Evolutionary conservation across 2,797 vertebrate genomes (phyloP).

Genomic region (Sebastes miniatus): DNA sequence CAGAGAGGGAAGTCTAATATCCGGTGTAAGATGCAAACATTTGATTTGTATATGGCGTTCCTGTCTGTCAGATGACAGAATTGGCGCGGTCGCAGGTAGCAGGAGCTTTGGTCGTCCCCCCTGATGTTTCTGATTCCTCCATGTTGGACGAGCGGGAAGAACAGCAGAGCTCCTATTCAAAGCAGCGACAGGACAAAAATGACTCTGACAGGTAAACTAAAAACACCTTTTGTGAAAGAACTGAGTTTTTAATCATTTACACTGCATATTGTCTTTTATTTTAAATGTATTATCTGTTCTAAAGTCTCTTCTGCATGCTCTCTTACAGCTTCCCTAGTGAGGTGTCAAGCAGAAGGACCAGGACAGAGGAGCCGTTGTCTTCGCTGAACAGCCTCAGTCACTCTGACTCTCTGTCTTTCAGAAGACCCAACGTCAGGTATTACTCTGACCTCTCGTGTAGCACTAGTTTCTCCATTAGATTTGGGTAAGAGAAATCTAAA

Average conservation of each 20-base stretch:
- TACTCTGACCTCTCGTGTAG: not conserved
- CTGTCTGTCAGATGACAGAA: constrained; percentile 86
- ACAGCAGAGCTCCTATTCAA: constrained; percentile 69
- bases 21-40: not conserved
- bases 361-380: constrained; percentile 72
- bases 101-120: constrained; percentile 71
- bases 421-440: constrained; percentile 83
- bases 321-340: constrained; percentile 79
- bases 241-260: not conserved
- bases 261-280: not conserved
- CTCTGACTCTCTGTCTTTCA: constrained; percentile 85
- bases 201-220: constrained; percentile 84
- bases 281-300: not conserved
- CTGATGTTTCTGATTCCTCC: constrained; percentile 61
- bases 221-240: not conserved
- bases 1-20: not conserved
- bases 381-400: constrained; percentile 84
- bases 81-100: constrained; percentile 83
- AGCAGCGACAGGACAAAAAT: constrained; percentile 71
- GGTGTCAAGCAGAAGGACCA: constrained; percentile 52
- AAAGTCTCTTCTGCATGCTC: not conserved
- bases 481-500: not conserved
- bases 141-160: constrained; percentile 78
- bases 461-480: not conserved
- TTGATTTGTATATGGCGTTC: constrained; percentile 21